phyloP scores from a whole-genome alignment of 2,113 vertebrate species.

The Pachypanchax playfairii region DNA sequence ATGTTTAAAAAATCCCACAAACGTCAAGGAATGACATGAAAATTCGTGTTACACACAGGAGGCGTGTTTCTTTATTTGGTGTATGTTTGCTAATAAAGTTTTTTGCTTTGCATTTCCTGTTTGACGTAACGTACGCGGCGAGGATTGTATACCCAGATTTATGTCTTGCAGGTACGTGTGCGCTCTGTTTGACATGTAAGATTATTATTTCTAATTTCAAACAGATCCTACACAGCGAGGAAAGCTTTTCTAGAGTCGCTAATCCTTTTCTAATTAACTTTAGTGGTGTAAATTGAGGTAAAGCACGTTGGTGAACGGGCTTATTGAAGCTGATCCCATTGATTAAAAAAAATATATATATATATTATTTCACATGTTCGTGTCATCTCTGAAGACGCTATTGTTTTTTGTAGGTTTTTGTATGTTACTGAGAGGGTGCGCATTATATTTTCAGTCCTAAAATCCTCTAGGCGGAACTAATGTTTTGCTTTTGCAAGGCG shows the following conservation, averaged over 20 bases:
- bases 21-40: neutral
- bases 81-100: conserved; percentile 44
- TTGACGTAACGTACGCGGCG: rapidly evolving
- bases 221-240: neutral
- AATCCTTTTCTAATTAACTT: too few species aligned
- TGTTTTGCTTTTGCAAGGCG: too few species aligned
- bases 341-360: too few species aligned
- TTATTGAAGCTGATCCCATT: too few species aligned
- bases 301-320: too few species aligned
- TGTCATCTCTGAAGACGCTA: neutral
- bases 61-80: conserved; percentile 24
- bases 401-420: too few species aligned
- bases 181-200: neutral
- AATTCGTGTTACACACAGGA: neutral
- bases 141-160: rapidly evolving
- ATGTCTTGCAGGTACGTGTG: conserved; percentile 9
- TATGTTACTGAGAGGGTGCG: too few species aligned
- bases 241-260: too few species aligned
- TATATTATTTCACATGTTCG: neutral
- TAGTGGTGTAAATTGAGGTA: too few species aligned
- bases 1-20: neutral
- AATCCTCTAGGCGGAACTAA: too few species aligned
- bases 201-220: neutral
- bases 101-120: conserved; percentile 40
- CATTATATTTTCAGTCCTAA: too few species aligned